A percentile compares a stretch with the other conserved stretches of the same genome.
These are phyloP conservation scores for Cephalopachus bancanus DNA, from an alignment of 2,797 vertebrate species.

Conservation along the genomic window DNA sequence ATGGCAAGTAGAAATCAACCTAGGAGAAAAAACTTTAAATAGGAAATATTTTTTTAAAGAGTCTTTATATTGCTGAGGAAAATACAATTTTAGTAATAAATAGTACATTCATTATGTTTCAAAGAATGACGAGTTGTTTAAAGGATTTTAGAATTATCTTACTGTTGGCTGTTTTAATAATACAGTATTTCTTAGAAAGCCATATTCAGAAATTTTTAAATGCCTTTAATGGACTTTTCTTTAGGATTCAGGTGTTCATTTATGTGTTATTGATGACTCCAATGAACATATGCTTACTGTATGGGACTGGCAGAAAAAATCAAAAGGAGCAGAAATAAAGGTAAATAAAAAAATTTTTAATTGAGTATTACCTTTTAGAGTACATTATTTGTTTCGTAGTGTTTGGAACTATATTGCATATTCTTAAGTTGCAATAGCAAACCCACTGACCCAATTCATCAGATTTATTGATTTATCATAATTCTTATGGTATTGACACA, in stretches of 20 bases:
- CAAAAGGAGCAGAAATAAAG: constrained; percentile 98
- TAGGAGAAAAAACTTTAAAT: not conserved
- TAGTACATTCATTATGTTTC: constrained; percentile 46
- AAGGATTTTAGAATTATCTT: constrained; percentile 49
- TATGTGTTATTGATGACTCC: constrained; percentile 97
- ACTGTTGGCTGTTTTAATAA: constrained; percentile 49
- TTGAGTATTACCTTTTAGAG: constrained; percentile 5
- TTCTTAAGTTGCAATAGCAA: constrained; percentile 25
- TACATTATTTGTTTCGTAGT: not conserved
- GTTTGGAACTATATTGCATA: constrained; percentile 22
- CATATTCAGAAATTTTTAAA: constrained; percentile 52
- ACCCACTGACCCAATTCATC: not conserved
- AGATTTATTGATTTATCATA: not conserved
- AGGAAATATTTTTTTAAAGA: constrained; percentile 5
- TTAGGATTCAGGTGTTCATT: constrained; percentile 96
- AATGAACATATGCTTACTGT: constrained; percentile 99
- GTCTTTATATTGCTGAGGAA: constrained; percentile 46
- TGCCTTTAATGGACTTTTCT: constrained; percentile 62
- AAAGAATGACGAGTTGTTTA: constrained; percentile 25
- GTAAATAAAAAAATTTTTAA: constrained; percentile 86
- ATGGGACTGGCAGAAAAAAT: constrained; percentile 98
- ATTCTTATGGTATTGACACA: not conserved
- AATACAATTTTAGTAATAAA: not conserved
- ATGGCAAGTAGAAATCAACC: not conserved
- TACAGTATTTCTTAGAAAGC: constrained; percentile 48